Evolutionary conservation across 2,113 vertebrate genomes (phyloP).

Genomic region (Fulica atra): DNA sequence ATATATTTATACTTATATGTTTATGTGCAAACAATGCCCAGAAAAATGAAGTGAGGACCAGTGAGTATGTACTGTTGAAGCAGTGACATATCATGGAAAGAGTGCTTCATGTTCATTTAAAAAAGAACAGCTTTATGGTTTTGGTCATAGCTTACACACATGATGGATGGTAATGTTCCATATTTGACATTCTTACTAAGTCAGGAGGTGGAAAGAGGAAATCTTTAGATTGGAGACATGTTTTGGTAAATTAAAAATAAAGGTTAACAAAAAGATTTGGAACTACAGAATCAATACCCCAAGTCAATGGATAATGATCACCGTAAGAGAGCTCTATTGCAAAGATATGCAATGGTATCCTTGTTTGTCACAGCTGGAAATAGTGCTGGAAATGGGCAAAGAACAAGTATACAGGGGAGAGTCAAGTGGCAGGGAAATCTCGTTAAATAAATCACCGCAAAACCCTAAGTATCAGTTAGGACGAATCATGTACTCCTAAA

Average conservation of each 20-base stretch:
- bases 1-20: not conserved
- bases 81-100: constrained; percentile 17
- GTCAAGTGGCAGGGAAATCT: not conserved
- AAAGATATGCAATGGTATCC: constrained; percentile 10
- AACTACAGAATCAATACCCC: constrained; percentile 15
- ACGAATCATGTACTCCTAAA: not conserved
- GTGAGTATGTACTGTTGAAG: not conserved
- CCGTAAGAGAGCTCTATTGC: not conserved
- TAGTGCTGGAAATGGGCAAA: not conserved
- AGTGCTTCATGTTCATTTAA: not conserved
- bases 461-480: not conserved
- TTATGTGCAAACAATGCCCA: not conserved
- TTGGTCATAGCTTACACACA: not conserved
- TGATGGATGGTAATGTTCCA: not conserved
- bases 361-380: constrained; percentile 31
- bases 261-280: constrained; percentile 39
- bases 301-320: constrained; percentile 1
- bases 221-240: not conserved
- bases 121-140: not conserved
- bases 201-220: constrained; percentile 12
- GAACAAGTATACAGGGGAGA: not conserved
- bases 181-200: not conserved
- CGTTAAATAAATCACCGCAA: not conserved
- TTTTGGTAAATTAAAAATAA: constrained; percentile 38
- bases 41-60: not conserved